Conservation (phyloP, 2,113 vertebrate species). For the Procavia capensis region DNA sequence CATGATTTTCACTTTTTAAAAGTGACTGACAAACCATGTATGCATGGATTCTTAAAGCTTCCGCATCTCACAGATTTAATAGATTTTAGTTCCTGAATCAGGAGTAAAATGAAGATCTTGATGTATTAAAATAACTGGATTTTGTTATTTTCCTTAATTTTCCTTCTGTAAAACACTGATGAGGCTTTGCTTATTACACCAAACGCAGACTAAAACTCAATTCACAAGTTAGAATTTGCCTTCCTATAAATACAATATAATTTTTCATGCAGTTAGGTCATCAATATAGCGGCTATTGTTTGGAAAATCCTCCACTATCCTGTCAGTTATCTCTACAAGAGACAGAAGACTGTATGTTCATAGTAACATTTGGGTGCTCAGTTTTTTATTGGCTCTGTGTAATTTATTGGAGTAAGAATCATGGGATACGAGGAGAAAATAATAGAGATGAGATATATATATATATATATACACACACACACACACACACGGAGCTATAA, state of each 20-base stretch:
- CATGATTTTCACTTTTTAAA: conserved; percentile 27
- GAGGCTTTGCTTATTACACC: not conserved
- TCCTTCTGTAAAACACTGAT: not conserved
- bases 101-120: not conserved
- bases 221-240: not conserved
- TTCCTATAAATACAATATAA: not conserved
- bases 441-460: not conserved
- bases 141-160: not conserved
- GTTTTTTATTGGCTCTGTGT: not conserved
- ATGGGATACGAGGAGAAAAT: conserved; percentile 33
- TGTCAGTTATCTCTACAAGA: not conserved
- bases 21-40: not conserved
- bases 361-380: not conserved
- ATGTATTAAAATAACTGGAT: not conserved
- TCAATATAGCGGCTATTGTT: too few species aligned
- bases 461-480: too few species aligned
- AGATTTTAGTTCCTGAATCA: not conserved
- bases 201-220: not conserved
- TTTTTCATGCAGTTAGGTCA: not conserved
- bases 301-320: not conserved
- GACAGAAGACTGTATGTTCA: not conserved
- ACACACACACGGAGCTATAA: not conserved
- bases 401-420: conserved; percentile 22
- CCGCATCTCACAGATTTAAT: not conserved
- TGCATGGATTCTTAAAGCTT: not conserved